phyloP scores from a whole-genome alignment of 1,140 invertebrate genomes.

The Vollenhovia emeryi region DNA sequence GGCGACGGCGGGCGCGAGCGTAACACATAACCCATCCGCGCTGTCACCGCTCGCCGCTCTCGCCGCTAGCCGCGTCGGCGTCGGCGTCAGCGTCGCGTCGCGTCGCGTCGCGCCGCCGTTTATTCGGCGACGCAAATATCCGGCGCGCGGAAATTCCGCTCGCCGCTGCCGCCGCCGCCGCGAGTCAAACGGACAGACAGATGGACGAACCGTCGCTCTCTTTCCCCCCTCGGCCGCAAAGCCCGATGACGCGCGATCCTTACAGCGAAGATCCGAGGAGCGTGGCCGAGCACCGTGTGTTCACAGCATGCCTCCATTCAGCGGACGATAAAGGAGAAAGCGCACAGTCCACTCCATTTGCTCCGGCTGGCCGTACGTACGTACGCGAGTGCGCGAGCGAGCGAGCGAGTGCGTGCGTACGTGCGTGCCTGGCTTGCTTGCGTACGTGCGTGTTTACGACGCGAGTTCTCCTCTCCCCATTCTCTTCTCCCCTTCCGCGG shows the following conservation, averaged over 20 bases:
- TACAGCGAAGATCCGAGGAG: slow-evolving; percentile 27
- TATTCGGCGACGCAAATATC: slow-evolving; percentile 7
- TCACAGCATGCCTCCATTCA: slow-evolving; percentile 64
- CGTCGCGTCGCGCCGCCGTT: neutral
- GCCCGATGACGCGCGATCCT: neutral
- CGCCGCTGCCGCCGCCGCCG: slow-evolving; percentile 18
- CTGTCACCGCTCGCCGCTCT: too few relatives aligned
- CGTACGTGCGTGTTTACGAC: slow-evolving; percentile 70
- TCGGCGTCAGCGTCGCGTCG: slow-evolving; percentile 14
- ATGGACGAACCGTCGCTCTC: slow-evolving; percentile 10
- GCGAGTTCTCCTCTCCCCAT: slow-evolving; percentile 61
- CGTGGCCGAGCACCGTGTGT: slow-evolving; percentile 27
- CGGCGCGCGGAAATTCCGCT: slow-evolving; percentile 65
- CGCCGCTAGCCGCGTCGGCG: too few relatives aligned
- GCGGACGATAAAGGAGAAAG: slow-evolving; percentile 69
- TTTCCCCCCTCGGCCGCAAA: neutral
- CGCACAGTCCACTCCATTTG: slow-evolving; percentile 57
- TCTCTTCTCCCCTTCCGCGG: slow-evolving; percentile 39
- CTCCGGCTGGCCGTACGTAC: neutral
- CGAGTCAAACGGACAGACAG: neutral
- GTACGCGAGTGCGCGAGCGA: neutral
- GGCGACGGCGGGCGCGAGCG: neutral
- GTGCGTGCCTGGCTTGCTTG: slow-evolving; percentile 61
- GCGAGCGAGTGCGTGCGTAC: neutral
- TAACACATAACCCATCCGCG: too few relatives aligned